A percentile compares a stretch with the other conserved stretches of the same genome.
Conservation (phyloP, 2,113 vertebrate genomes). For the Aviceda subcristata region DNA sequence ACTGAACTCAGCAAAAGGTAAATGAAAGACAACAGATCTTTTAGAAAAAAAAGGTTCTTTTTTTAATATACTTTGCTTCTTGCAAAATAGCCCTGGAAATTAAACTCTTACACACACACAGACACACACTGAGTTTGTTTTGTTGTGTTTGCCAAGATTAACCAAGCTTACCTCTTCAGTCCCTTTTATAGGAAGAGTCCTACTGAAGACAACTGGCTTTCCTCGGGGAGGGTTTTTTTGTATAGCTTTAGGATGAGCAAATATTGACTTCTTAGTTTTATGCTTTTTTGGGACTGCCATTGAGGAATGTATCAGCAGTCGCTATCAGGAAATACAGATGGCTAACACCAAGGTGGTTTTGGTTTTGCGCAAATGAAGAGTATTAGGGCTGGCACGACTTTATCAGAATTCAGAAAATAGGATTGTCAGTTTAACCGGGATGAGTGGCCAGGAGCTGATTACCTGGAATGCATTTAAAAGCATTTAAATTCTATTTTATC, state of each 20-base stretch:
- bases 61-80: background rate
- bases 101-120: background rate
- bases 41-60: background rate
- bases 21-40: background rate
- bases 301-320: background rate
- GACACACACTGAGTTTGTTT: background rate
- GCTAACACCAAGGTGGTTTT: background rate
- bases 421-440: slow-evolving; percentile 1
- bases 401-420: background rate
- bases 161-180: background rate
- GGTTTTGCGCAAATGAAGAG: background rate
- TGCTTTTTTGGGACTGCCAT: background rate
- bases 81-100: background rate
- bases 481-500: background rate
- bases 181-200: background rate
- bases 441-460: background rate
- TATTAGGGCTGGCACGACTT: background rate
- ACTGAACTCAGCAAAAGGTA: background rate
- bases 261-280: background rate
- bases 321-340: background rate
- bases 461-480: background rate
- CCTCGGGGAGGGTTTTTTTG: background rate
- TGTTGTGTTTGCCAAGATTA: background rate
- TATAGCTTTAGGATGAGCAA: background rate
- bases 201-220: background rate